Evolutionary conservation across 2,797 vertebrate genomes (phyloP).

Genomic region (Mus caroli): DNA sequence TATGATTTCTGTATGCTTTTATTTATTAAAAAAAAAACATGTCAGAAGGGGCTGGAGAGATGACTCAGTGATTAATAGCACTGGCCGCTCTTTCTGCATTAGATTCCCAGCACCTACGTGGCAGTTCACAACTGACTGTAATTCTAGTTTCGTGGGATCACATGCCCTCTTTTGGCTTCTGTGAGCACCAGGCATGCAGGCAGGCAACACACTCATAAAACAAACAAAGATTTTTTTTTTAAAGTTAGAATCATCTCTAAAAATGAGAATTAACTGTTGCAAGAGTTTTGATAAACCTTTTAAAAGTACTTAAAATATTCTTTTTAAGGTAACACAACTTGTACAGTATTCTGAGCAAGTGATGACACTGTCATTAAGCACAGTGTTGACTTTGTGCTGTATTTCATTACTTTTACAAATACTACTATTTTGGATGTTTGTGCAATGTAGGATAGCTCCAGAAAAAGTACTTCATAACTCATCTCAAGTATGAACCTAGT

Average conservation of each 20-base stretch:
- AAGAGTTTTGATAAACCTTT: background rate
- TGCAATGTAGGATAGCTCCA: conserved; percentile 13
- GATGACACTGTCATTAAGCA: background rate
- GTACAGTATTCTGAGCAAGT: background rate
- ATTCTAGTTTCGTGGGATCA: background rate
- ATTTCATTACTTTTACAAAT: conserved; percentile 41
- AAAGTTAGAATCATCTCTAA: conserved; percentile 5
- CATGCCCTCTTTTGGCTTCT: background rate
- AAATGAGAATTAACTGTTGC: background rate
- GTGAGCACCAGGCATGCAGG: background rate
- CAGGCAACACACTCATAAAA: background rate
- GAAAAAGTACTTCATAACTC: conserved; percentile 1
- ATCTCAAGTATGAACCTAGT: conserved; percentile 25
- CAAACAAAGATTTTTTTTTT: background rate
- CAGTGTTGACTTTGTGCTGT: background rate
- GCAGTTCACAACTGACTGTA: background rate
- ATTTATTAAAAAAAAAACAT: background rate
- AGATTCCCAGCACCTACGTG: background rate
- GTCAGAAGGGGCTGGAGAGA: background rate
- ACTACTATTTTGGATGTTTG: background rate
- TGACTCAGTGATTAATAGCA: background rate
- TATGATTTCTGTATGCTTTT: background rate
- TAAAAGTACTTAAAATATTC: background rate
- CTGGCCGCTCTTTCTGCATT: background rate
- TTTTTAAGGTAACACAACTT: conserved; percentile 27